Evolutionary conservation across 2,888 invertebrate genomes (phyloP), one percentile per base, ranked within the genome.

Genomic region (Hanleya hanleyi): DNA sequence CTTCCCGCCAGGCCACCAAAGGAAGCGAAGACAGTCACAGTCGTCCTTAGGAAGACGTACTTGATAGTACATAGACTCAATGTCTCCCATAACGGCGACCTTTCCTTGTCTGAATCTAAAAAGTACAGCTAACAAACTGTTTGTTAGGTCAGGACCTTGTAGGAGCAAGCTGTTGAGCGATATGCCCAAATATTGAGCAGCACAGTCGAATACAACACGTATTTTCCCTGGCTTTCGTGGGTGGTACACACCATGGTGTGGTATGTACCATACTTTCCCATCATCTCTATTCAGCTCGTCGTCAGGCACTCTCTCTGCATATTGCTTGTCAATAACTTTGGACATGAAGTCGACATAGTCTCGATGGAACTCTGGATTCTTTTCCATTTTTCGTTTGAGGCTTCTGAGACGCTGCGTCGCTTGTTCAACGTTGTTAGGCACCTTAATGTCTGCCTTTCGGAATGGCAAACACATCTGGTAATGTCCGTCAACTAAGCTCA

Each of bases 391-490:
- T 22, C 26, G 9, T 71, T 57, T 41, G 5, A 67, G 29, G 64
- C 47, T 57, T 5, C n/a, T 47, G 2, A 68, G 64, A 41, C 72
- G 32, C 36, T 72, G 67, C 32, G 36, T 33, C 33, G 62, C 61
- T 68, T 68, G 67, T n/a, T 6, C 12, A 29, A 35, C 15, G 50
- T 68, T 68, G 35, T 68, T 38, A 26, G 72, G 69, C 35, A 73
- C 15, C 33, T 73, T 61, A 18, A 65, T 36, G 4, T 57, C 57
- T 26, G 47, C 5, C n/a, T 36, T 64, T 37, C 47, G 36, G 47
- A 73, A 73, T 38, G 75, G 75, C 15, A 75, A 62, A 12, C n/a
- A 32, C 49, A 75, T 65, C 29, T 37, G 18, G 38, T 75, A 73
- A 38, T 69, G 69, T 5, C 72, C 72, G 66, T 75, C 69, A 22